Base-by-base conservation (phyloP, 2,797 vertebrate species). In the Salmo trutta region DNA sequence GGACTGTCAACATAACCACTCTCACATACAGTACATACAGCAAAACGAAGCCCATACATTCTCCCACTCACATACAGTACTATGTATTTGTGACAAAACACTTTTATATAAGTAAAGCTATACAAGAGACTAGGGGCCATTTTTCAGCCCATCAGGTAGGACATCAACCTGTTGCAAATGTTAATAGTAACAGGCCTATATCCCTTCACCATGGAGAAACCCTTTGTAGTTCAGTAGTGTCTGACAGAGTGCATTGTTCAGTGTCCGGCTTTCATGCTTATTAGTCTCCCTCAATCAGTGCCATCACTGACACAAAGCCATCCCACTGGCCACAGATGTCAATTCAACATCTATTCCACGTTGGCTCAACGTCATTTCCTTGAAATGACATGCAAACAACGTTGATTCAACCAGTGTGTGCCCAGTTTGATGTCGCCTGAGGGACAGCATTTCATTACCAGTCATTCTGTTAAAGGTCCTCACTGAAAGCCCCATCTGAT, bases 191-290 rank as follows among this genome's bases (percentile, higher is more conserved):
- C 65, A 16, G 2, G 15, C 29, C 66, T 33, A 68, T 33, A 68
- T 68, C 66, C 66, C 17, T 5, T 68, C 15, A 31, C 12, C 29
- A 16, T 31, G 5, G 27, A 33, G 16, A 68, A 17, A 31, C 16
- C 2, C 5, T 68, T 16, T 68, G 17, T 6, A 68, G 66, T 16
- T 68, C 2, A 68, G 3, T 33, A 52, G 47, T 71, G n/a, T 51
- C 69, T 51, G 69, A 71, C 41, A 71, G 69, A 27, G 41, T 24
- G 41, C 14, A 52, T 71, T 71, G 69, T 71, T 51, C 69, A 47
- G 33, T 12, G 19, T 71, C 36, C 21, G 66, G 29, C 29, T 17
- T 33, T 36, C 66, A 33, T 36, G 66, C 16, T 36, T 68, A 33
- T 51, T 71, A 6, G 41, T 71, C 69, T 52, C 69, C 69, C 69